A percentile compares a stretch with the other conserved stretches of the same genome.
Conservation (phyloP, 2,797 vertebrate genomes). For the Propithecus perrieri region DNA sequence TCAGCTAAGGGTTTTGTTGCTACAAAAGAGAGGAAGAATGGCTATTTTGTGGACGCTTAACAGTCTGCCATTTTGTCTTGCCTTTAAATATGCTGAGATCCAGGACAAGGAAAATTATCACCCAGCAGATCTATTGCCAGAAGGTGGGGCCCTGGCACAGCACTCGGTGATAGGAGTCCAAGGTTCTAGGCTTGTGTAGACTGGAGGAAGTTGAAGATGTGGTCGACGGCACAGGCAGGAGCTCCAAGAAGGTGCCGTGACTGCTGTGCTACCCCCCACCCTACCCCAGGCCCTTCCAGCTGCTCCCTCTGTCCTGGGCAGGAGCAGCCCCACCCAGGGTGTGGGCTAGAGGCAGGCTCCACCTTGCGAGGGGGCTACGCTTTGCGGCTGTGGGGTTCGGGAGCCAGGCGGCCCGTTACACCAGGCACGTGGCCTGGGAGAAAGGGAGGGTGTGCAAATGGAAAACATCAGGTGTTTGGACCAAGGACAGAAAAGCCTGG, state of each 20-base stretch:
- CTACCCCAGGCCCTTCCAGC: neutral
- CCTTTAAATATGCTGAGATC: neutral
- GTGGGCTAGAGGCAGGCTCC: neutral
- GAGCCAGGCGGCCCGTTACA: neutral
- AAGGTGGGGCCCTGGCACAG: neutral
- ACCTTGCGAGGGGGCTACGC: accelerated
- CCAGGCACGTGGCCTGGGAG: neutral
- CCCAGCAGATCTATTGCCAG: neutral
- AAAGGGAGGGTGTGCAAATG: neutral
- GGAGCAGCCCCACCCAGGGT: neutral
- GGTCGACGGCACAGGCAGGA: neutral
- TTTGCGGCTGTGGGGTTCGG: neutral
- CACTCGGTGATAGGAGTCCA: neutral
- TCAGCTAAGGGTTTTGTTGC: neutral
- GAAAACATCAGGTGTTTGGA: neutral
- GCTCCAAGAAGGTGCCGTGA: accelerated
- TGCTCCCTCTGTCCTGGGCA: neutral
- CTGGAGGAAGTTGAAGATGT: neutral
- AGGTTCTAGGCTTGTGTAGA: neutral
- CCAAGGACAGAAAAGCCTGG: neutral
- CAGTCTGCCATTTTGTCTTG: conserved; percentile 1
- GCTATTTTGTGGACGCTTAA: neutral
- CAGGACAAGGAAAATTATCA: neutral
- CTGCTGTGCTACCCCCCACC: no score
- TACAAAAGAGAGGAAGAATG: neutral